A percentile compares a stretch with the other conserved stretches of the same genome.
Conservation (phyloP, 2,888 invertebrate genomes). For the Lucinisca nassula region DNA sequence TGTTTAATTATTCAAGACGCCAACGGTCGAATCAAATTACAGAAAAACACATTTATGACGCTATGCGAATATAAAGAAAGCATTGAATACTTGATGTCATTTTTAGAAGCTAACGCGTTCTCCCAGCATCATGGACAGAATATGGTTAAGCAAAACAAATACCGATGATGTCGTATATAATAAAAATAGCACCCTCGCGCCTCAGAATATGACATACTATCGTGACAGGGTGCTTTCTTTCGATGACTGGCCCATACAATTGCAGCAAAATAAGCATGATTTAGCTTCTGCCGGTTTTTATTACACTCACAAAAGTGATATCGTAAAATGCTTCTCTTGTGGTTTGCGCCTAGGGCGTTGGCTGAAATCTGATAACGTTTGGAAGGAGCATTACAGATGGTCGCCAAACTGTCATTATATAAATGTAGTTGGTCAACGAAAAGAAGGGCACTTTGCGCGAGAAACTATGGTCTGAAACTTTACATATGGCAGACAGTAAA, state of each 20-base stretch:
- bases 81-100: constrained; percentile 2
- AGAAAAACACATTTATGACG: not conserved
- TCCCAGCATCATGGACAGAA: not conserved
- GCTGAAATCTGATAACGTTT: not conserved
- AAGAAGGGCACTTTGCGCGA: no score
- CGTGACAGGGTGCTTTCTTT: not conserved
- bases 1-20: not conserved
- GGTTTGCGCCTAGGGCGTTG: not conserved
- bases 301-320: not conserved
- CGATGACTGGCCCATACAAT: not conserved
- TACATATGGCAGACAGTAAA: no score
- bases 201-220: not conserved
- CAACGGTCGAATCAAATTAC: not conserved
- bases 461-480: no score
- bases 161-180: no score
- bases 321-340: not conserved
- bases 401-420: no score
- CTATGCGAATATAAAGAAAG: constrained; percentile 5
- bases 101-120: constrained; percentile 5
- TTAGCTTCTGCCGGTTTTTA: not conserved
- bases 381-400: no score
- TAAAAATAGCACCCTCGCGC: no score
- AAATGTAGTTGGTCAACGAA: no score
- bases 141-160: not conserved
- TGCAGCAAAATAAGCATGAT: not conserved